Evolutionary conservation across 2,113 vertebrate genomes (phyloP), one percentile per base, ranked within the genome.

Genomic region (Uria lomvia): DNA sequence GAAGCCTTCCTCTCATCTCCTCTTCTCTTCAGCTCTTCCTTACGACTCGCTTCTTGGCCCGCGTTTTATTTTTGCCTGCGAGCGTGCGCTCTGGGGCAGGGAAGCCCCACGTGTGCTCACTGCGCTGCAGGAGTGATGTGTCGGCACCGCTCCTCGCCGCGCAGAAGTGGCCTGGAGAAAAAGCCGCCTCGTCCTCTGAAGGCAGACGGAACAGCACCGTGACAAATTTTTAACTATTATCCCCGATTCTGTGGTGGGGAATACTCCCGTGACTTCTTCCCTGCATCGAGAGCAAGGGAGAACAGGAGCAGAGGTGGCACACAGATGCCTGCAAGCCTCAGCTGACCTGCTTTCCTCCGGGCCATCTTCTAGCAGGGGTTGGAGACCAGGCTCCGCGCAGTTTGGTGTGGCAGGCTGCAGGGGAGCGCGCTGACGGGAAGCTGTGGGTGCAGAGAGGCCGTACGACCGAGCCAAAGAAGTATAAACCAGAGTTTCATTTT

Each of bases 1-100:
- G 85, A 74, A 93, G 75, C 82, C 67, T 90, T 93, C 74, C 81
- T 92, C 96, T 92, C 88, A 30, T 92, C 91, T 90, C 22, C 1
- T 87, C 68, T 86, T 86, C 90, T 83, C 65, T 58, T 78, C 88
- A 71, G 62, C 82, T 63, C 79, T 71, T 86, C 67, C 50, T 86
- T 73, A 43, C 75, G 29, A n/a, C 75, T 83, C 1, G 0, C 47
- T 86, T 88, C 71, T 83, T 55, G 50, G 3, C 40, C 55, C 6
- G 2, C 2, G 2, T 76, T 86, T 93, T 86, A 71, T 79, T 93
- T 91, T 68, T 50, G 62, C 13, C 59, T 73, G 58, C 0, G 1
- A 70, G 71, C 7, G 4, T 0, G 1, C 38, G 71, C 59, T 91
- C 67, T 7, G 38, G 82, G 82, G 38, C 82, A 84, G 82, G 88